These are phyloP conservation scores for Sterrhoptilus dennistouni DNA, from an alignment of 2,113 vertebrate genomes.

Conservation along the genomic window DNA sequence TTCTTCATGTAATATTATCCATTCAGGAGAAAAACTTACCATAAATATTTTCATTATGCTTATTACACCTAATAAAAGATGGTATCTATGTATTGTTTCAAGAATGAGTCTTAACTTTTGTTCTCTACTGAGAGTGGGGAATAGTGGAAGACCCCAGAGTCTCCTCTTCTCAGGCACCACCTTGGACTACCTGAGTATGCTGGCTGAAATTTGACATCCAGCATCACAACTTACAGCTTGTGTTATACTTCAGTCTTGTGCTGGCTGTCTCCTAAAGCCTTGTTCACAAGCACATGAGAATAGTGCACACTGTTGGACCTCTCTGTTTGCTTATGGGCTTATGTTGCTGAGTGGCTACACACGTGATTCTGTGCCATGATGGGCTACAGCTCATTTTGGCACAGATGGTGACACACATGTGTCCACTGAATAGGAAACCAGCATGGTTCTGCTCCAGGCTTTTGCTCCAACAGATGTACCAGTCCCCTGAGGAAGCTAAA, in stretches of 20 bases:
- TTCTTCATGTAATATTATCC: neutral
- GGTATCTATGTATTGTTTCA: constrained; percentile 18
- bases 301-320: accelerated
- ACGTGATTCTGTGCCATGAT: accelerated
- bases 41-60: constrained; percentile 23
- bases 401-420: accelerated
- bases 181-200: neutral
- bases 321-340: neutral
- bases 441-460: accelerated
- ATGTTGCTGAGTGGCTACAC: no score
- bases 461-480: neutral
- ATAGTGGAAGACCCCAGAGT: neutral
- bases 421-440: neutral
- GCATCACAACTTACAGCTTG: neutral
- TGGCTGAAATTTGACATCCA: neutral
- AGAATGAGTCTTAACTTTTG: neutral
- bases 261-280: neutral
- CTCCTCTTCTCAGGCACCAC: neutral
- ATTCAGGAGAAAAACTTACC: neutral
- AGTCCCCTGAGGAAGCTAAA: neutral
- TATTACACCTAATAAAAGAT: constrained; percentile 66
- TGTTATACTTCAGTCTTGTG: neutral
- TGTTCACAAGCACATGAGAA: neutral
- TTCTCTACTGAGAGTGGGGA: neutral
- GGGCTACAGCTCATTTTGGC: neutral